Evolutionary conservation across 2,888 invertebrate genomes (phyloP), one percentile per base, ranked within the genome.

Genomic region (Pocota personata): DNA sequence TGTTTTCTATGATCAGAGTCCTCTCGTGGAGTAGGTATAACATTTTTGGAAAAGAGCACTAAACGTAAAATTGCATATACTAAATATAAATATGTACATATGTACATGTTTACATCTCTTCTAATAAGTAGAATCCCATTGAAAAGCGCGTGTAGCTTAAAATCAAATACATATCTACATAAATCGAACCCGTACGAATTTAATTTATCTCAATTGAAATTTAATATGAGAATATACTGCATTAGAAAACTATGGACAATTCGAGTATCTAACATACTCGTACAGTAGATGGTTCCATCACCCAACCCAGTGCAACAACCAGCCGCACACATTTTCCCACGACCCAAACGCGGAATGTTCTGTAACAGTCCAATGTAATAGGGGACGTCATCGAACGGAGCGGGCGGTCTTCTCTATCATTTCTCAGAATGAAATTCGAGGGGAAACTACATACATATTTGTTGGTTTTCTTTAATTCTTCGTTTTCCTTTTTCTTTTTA

Each of bases 401-500:
- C 76, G 57, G 76, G 66, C 76, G 66, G 76, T 66, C 57, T 35
- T 57, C 24, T 50, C 60, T 52, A 73, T 62, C 60, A 73, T 52
- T 73, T 73, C 76, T 66, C 14, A 57, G 66, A 76, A 76, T 48
- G 76, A 76, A 66, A 76, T 76, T 66, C 76, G 64, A 66, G 64
- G 76, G 66, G 66, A 76, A 76, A 66, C 48, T 67, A 52, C 3
- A 24, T n/a, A 48, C 21, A 24, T 48, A 64, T 76, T 66, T 62
- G 46, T 75, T 76, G 32, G 30, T 72, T 50, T 58, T 50, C 72
- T 48, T 60, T 72, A 66, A 50, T 37, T 60, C 48, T 48, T 24
- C 27, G 24, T 48, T 66, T 75, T 75, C 32, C 30, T 37, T 60
- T 60, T 43, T 27, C 16, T 37, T 73, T 50, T 24, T 24, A 24